Base-by-base conservation (phyloP, 2,797 vertebrate species). In the Galagoides demidoff region DNA sequence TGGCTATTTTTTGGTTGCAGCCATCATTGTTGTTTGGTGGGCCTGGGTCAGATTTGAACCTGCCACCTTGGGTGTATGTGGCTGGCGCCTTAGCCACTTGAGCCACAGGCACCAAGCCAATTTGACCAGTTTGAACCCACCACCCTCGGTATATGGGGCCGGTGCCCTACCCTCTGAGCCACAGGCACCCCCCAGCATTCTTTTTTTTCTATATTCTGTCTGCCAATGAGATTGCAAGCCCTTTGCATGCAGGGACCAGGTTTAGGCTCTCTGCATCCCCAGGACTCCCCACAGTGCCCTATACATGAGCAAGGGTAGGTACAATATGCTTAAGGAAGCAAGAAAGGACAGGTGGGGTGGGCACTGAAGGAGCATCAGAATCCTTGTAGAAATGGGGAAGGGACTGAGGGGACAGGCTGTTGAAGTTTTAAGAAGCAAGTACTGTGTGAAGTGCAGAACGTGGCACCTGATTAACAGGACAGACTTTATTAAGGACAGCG, bases 271-370 rank as follows among this genome's bases (percentile, higher is more conserved):
- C 12, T 57, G 31, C 7, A 23, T 45, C 73, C 1, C 27, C 43
- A 34, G 17, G 2, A 2, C 5, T 73, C 23, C 19, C 19, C 31
- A 2, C 7, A 6, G n/a, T 3, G 10, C n/a, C 29, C 17, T 10
- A 14, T 22, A 52, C 70, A 25, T 13, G 22, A 52, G 19, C 29
- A 74, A 43, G 4, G 37, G 14, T n/a, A 29, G 55, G 25, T 16
- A 1, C 59, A 10, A 76, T n/a, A 82, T 76, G 16, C 55, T 61
- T 13, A 49, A 45, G 76, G 59, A 6, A 45, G 31, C 63, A 83
- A 55, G 20, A 37, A 55, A 74, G 23, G 64, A 66, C 19, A 70
- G 57, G 59, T 5, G 9, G 4, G 4, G 34, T 11, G n/a, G 76
- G 52, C 25, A 70, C 1, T 3, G 37, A 3, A 20, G 2, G 66